Evolutionary conservation across 2,888 invertebrate species (phyloP), one percentile per base, ranked within the genome.

Genomic region (Andrena dorsata): DNA sequence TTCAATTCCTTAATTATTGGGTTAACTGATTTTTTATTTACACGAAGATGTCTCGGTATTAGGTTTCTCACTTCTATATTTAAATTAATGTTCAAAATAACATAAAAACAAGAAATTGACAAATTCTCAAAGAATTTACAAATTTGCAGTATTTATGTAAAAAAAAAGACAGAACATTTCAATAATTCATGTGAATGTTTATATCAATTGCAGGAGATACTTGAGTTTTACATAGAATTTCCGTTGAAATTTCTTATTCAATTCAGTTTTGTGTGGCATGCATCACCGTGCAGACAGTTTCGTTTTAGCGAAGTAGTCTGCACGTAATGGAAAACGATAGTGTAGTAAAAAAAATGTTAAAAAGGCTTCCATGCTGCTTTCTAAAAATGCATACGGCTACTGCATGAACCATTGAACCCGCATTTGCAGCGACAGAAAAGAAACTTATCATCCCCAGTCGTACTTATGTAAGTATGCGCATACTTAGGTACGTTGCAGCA

Each of bases 331-430:
- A 70, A 30, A 56, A 47, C 51, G 60, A n/a, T 23, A n/a, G 51
- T 5, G n/a, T 4, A 8, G 47, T 41, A 56, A 32, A 35, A 32
- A 35, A 73, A 61, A 66, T 53, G 8, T 60, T 47, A 20, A 68
- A 78, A 41, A 68, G 20, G 28, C 16, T 53, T 13, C 6, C 23
- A 2, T 28, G 30, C 10, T 7, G 63, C 53, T 63, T 74, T 61
- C 60, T 56, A 26, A n/a, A 68, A 74, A 78, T 74, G 61, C 73
- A 66, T 68, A 63, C 66, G 61, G 68, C 47, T 13, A 30, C 51
- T n/a, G 16, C 10, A 20, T 28, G 35, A 53, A 41, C 41, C 41
- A 16, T 5, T 41, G 16, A 41, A 7, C 35, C 51, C 23, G 60
- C 51, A 16, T 74, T 63, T 23, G 8, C 32, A 35, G 10, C 32